Conservation (phyloP, 2,113 vertebrate species). For the Vanacampus margaritifer region DNA sequence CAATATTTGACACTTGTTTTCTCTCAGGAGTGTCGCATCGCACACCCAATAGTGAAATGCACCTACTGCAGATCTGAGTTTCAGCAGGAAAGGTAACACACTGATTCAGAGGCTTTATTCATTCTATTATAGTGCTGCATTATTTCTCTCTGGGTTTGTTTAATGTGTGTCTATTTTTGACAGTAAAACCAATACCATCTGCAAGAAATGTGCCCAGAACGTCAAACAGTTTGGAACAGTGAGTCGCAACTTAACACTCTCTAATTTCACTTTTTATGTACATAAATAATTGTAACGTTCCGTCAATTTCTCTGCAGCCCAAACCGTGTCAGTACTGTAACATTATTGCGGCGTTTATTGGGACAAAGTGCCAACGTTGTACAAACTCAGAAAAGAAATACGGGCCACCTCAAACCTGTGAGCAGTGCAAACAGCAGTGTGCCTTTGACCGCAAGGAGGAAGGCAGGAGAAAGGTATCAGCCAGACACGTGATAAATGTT, state of each 20-base stretch:
- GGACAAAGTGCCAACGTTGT: constrained; percentile 96
- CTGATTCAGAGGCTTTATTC: not conserved
- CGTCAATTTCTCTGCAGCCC: constrained; percentile 72
- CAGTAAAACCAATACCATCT: constrained; percentile 99
- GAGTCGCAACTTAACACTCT: constrained; percentile 54
- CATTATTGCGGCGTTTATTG: constrained; percentile 98
- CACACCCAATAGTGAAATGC: constrained; percentile 96
- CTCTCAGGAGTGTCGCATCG: constrained; percentile 91
- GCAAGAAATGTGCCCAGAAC: constrained; percentile 99
- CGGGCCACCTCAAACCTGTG: constrained; percentile 91
- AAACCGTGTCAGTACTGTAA: constrained; percentile 99
- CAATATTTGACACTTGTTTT: not conserved
- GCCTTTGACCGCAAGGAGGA: constrained; percentile 98
- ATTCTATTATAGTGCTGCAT: not conserved
- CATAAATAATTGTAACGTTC: not conserved
- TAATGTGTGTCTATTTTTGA: constrained; percentile 34
- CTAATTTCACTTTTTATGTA: not conserved
- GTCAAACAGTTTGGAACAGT: constrained; percentile 98
- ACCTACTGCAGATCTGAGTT: constrained; percentile 97
- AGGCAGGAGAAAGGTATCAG: constrained; percentile 89
- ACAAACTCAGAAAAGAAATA: constrained; percentile 99
- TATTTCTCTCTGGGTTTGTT: not conserved
- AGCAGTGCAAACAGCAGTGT: constrained; percentile 98
- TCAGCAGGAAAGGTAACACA: constrained; percentile 91
- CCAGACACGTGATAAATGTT: not conserved